These are phyloP conservation scores for Zaprionus gabonicus DNA, from an alignment of 1,140 invertebrate genomes.

Conservation along the genomic window DNA sequence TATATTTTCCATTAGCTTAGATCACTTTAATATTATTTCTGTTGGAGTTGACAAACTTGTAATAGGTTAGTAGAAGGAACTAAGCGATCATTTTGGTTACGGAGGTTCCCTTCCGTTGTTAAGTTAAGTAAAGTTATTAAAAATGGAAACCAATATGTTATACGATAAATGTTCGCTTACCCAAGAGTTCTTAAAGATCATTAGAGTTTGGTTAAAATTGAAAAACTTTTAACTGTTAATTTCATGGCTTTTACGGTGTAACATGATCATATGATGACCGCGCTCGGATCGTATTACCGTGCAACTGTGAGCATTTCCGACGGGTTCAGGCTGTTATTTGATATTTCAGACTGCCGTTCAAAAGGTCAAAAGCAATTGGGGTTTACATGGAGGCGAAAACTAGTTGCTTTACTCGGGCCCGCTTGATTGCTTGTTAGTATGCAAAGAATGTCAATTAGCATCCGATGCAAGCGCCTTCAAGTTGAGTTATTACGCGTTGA, in stretches of 20 bases:
- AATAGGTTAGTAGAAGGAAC: background rate
- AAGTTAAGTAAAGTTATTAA: too few relatives aligned
- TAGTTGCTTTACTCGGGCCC: slow-evolving; percentile 44
- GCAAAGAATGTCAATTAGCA: slow-evolving; percentile 62
- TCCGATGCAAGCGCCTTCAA: slow-evolving; percentile 41
- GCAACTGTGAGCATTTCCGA: slow-evolving; percentile 7
- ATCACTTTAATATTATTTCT: background rate
- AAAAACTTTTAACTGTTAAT: background rate
- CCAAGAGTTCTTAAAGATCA: too few relatives aligned
- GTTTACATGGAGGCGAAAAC: slow-evolving; percentile 49
- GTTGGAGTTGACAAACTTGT: too few relatives aligned
- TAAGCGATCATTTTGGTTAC: background rate
- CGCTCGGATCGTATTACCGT: background rate
- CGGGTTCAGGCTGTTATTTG: background rate
- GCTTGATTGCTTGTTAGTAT: slow-evolving; percentile 72
- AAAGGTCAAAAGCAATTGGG: slow-evolving; percentile 64
- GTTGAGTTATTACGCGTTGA: slow-evolving; percentile 57
- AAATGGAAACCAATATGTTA: background rate
- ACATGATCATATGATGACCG: background rate
- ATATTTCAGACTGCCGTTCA: slow-evolving; percentile 23
- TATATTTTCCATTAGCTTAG: background rate
- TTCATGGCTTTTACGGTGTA: background rate
- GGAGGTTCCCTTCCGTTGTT: too few relatives aligned
- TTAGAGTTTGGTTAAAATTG: background rate
- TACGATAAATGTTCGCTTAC: background rate